Evolutionary conservation across 2,888 invertebrate genomes (phyloP).

Genomic region (Endotricha flammealis): DNA sequence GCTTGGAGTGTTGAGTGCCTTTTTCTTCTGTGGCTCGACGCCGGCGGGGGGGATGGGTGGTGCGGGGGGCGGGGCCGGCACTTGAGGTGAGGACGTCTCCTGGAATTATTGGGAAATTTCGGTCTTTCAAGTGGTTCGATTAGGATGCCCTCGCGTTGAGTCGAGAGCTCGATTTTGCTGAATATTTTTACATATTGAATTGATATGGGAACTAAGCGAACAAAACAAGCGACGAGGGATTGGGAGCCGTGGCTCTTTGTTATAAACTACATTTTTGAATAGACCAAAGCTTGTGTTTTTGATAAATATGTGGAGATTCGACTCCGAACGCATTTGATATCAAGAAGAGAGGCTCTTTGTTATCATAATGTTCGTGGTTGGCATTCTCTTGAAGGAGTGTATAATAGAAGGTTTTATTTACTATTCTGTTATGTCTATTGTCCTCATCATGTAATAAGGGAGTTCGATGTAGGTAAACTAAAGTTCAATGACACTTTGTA

Average conservation of each 20-base stretch:
- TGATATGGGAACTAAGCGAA: conserved; percentile 1
- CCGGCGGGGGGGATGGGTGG: conserved; percentile 60
- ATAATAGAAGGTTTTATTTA: too few species aligned
- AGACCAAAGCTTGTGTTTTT: not conserved
- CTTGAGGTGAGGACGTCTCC: conserved; percentile 73
- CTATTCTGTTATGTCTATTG: too few species aligned
- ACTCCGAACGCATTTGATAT: not conserved
- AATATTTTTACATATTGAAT: conserved; percentile 13
- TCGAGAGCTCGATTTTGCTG: conserved; percentile 8
- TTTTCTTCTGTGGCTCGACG: conserved; percentile 81
- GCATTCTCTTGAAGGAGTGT: too few species aligned
- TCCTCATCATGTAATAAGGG: too few species aligned
- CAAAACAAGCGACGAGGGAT: not conserved
- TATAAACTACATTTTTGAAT: conserved; percentile 3
- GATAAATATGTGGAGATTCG: not conserved
- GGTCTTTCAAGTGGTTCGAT: conserved; percentile 16
- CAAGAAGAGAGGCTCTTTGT: not conserved
- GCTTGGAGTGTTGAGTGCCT: conserved; percentile 86
- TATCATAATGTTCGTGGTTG: not conserved
- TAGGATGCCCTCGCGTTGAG: conserved; percentile 8
- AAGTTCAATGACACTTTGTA: too few species aligned
- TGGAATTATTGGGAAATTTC: conserved; percentile 33
- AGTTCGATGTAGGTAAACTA: too few species aligned
- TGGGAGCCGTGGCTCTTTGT: not conserved
- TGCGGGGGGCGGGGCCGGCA: conserved; percentile 71